Conservation (phyloP, 2,113 vertebrate species). For the Sylvicapra grimmia region DNA sequence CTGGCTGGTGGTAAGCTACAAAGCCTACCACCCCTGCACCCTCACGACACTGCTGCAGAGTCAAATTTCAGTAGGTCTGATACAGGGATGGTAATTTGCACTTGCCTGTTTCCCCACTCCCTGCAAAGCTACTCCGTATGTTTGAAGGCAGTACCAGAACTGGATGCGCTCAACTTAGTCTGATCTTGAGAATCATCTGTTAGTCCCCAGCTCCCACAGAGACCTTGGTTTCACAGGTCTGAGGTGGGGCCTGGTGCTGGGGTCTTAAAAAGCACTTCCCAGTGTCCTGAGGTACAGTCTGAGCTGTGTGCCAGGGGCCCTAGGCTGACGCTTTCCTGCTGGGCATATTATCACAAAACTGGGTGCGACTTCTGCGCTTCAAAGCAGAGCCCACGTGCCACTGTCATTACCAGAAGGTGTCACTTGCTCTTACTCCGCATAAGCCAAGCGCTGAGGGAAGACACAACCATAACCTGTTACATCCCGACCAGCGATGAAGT, state of each 20-base stretch:
- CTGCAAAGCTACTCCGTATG: neutral
- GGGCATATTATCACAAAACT: neutral
- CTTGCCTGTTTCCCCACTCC: rapidly evolving
- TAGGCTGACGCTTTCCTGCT: neutral
- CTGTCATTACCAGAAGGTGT: neutral
- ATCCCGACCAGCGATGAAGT: neutral
- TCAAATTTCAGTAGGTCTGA: neutral
- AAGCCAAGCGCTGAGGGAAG: neutral
- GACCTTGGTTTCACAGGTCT: neutral
- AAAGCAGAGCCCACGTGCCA: neutral
- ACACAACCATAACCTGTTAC: neutral
- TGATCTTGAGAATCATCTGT: neutral
- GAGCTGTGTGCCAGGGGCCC: neutral
- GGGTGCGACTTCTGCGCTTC: neutral
- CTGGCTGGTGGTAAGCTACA: neutral
- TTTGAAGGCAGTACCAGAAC: neutral
- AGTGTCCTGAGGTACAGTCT: neutral
- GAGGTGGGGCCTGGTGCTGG: neutral
- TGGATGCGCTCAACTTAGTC: neutral
- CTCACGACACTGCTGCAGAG: neutral
- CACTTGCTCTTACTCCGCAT: neutral
- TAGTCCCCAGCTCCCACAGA: neutral
- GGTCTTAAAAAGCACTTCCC: neutral
- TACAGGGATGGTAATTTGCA: neutral
- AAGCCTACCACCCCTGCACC: neutral